Base-by-base conservation (phyloP, 2,888 invertebrate genomes). In the Nineta flava region DNA sequence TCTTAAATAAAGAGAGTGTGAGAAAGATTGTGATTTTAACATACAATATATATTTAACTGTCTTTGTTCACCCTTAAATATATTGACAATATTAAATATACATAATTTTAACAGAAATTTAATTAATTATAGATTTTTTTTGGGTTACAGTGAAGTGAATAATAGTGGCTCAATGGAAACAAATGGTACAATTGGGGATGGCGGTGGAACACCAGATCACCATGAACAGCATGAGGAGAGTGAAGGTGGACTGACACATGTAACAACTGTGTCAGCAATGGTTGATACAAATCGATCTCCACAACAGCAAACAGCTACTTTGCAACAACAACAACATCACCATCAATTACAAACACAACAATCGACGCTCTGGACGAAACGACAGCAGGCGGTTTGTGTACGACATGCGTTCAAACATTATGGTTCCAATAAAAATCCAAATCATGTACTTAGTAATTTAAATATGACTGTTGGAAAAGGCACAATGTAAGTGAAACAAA, bases 391-490 rank as follows among this genome's bases (percentile, higher is more conserved):
- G 19, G 90, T 92, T 49, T 83, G 86, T 61, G 87, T 92, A 53
- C 72, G 87, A 57, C 83, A 87, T 65, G 88, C 92, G 32, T 87
- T 81, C 74, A 93, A 93, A 65, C 81, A 84, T 58, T 94, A 90
- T 65, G 93, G 93, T 55, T 83, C 83, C 58, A 87, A 84, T 65
- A 88, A 87, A 64, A 81, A 86, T 59, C 83, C 87, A 49, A 86
- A 88, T 64, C 84, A 86, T 57, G 91, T 93, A 44, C 75, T 94
- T 54, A 83, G 83, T 62, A 85, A 90, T 67, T 79, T 94, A 54
- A 87, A 86, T 69, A 90, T 94, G 87, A 91, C 91, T 51, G 93
- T 94, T 54, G 86, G 85, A 58, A 90, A 90, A 68, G 94, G 93
- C 60, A 87, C 91, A 55, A 94, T 94, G 93, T 93, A 69, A 90